Conservation (phyloP, 2,113 vertebrate species). For the Okapia johnstoni region DNA sequence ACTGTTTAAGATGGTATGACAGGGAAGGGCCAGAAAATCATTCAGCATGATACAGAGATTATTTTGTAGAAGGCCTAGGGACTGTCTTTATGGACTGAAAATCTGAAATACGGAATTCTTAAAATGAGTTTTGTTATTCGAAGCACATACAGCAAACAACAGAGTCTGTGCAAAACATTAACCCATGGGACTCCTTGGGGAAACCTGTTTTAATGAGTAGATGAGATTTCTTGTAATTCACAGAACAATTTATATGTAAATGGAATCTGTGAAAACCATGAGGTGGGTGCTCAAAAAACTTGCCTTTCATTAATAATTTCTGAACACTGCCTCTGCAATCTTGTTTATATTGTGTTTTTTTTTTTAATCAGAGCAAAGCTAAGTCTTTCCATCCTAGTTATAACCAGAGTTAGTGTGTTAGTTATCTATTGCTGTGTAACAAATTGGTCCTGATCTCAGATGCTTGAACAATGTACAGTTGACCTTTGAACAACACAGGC, state of each 20-base stretch:
- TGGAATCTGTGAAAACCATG: neutral
- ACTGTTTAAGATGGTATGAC: neutral
- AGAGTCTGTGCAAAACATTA: neutral
- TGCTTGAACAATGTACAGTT: neutral
- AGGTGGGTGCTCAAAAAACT: neutral
- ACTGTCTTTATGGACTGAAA: neutral
- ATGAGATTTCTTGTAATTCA: constrained; percentile 13
- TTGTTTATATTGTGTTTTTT: neutral
- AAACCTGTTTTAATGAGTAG: neutral
- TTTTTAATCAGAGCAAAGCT: neutral
- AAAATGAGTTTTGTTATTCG: neutral
- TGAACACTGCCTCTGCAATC: neutral
- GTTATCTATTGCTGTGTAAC: neutral
- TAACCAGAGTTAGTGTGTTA: neutral
- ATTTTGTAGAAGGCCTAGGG: neutral
- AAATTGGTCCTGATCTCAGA: neutral
- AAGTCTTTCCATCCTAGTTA: neutral
- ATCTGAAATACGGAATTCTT: neutral
- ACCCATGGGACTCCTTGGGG: neutral
- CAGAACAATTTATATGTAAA: constrained; percentile 15
- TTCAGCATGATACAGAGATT: neutral
- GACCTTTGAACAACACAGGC: neutral
- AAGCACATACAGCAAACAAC: neutral
- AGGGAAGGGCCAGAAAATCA: neutral
- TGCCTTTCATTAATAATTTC: neutral